These are phyloP conservation scores for Escarpia spicata DNA, from an alignment of 2,888 invertebrate species.

Conservation along the genomic window DNA sequence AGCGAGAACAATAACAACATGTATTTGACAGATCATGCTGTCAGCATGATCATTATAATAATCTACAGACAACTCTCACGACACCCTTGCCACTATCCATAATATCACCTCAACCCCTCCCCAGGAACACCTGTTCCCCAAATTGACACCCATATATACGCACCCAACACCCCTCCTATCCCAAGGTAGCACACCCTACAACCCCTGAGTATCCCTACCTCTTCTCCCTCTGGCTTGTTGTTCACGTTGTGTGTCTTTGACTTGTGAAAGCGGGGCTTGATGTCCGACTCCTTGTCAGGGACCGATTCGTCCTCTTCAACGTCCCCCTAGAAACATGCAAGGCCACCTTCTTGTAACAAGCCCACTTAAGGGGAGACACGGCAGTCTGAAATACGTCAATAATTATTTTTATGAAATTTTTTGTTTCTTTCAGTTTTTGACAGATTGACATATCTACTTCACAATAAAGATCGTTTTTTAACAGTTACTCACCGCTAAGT, in stretches of 20 bases:
- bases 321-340: conserved; percentile 76
- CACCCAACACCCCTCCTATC: too few species aligned
- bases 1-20: neutral
- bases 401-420: too few species aligned
- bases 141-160: too few species aligned
- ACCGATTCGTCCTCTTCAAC: conserved; percentile 97
- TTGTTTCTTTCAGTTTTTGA: too few species aligned
- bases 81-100: neutral
- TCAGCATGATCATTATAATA: neutral
- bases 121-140: neutral
- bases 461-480: too few species aligned
- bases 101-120: neutral
- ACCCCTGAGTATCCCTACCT: conserved; percentile 26
- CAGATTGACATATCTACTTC: too few species aligned
- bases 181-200: neutral
- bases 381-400: too few species aligned
- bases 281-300: conserved; percentile 93
- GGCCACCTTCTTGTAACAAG: neutral
- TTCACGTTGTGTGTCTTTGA: conserved; percentile 80
- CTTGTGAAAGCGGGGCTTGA: conserved; percentile 95
- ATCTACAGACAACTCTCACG: neutral
- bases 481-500: too few species aligned
- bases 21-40: neutral
- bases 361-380: neutral
- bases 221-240: conserved; percentile 50